phyloP scores from a whole-genome alignment of 2,113 vertebrate genomes.

The Hemiscyllium ocellatum region DNA sequence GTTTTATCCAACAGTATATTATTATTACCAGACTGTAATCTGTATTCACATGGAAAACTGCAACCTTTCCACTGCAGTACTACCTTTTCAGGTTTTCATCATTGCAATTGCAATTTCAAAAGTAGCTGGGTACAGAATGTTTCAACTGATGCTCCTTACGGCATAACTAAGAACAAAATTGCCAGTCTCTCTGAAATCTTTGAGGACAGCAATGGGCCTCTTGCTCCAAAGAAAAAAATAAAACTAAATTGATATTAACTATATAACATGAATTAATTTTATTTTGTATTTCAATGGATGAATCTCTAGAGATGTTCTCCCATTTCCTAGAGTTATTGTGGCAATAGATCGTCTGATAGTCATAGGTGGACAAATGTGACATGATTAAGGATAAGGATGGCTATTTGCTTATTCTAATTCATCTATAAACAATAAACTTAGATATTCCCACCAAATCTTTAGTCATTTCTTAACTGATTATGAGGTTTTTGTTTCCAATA shows the following conservation, averaged over 20 bases:
- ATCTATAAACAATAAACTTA: background rate
- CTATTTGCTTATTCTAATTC: background rate
- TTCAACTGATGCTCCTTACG: background rate
- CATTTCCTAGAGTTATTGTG: background rate
- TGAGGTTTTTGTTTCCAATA: background rate
- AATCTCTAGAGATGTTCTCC: background rate
- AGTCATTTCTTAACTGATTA: background rate
- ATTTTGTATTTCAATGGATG: background rate
- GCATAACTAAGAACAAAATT: background rate
- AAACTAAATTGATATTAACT: background rate
- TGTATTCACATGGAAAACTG: background rate
- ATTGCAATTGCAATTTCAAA: background rate
- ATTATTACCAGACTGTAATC: background rate
- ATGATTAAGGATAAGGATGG: background rate
- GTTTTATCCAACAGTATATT: no score
- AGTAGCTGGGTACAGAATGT: background rate
- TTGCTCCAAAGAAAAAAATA: background rate
- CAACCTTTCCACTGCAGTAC: background rate
- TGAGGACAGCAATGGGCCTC: background rate
- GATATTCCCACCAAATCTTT: background rate
- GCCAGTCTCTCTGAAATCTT: background rate
- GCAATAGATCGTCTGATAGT: background rate
- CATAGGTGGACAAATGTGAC: background rate
- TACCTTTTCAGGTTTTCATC: background rate
- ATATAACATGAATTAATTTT: background rate